Evolutionary conservation across 2,113 vertebrate genomes (phyloP).

Genomic region (Aramus guarauna): DNA sequence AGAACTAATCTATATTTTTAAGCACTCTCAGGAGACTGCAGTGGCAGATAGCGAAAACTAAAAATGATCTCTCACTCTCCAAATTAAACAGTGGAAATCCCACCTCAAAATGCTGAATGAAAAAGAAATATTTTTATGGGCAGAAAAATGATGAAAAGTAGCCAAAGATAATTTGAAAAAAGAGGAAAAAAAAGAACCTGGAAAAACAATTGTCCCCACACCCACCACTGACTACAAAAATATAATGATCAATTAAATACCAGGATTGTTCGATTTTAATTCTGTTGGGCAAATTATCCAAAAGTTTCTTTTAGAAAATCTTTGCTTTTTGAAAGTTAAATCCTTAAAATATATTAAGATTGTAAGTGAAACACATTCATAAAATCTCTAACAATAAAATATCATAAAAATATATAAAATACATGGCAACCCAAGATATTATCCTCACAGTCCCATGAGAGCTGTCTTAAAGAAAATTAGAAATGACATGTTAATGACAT

Average conservation of each 20-base stretch:
- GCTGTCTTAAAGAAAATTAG: neutral
- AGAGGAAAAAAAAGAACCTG: neutral
- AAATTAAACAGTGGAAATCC: neutral
- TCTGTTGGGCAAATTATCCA: neutral
- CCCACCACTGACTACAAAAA: neutral
- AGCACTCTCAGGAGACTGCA: slow-evolving; percentile 74
- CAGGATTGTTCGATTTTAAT: neutral
- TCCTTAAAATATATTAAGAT: neutral
- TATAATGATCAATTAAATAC: neutral
- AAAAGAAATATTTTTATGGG: neutral
- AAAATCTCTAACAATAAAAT: neutral
- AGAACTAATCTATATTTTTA: slow-evolving; percentile 40
- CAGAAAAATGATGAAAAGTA: neutral
- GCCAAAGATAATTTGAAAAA: neutral
- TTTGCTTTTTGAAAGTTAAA: neutral
- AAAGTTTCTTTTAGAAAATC: neutral
- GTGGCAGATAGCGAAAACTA: neutral
- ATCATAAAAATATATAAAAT: neutral
- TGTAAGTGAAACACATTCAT: neutral
- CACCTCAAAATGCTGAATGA: neutral
- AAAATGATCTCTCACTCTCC: neutral
- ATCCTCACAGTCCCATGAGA: slow-evolving; percentile 31
- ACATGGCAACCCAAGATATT: neutral
- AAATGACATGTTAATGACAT: neutral
- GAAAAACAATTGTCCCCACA: neutral